Conservation (phyloP, 2,888 invertebrate genomes). For the Lagria hirta region DNA sequence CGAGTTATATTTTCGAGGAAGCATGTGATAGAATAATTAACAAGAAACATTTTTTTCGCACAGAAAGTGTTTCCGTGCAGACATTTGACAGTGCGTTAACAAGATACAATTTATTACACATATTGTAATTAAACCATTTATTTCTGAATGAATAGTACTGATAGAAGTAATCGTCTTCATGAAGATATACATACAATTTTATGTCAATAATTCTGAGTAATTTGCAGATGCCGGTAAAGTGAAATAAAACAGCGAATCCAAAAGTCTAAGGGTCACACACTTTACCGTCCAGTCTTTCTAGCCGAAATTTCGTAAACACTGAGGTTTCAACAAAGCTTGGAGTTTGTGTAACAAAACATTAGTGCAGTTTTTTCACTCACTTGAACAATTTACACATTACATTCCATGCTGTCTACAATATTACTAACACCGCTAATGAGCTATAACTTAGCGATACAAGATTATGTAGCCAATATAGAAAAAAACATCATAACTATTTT, state of each 20-base stretch:
- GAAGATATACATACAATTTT: conserved; percentile 27
- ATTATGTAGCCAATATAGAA: conserved; percentile 13
- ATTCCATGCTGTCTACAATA: conserved; percentile 36
- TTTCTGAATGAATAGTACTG: conserved; percentile 41
- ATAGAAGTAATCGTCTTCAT: conserved; percentile 31
- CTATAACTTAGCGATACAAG: conserved; percentile 34
- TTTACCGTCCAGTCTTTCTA: conserved; percentile 32
- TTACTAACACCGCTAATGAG: conserved; percentile 40
- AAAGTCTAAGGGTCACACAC: conserved; percentile 30
- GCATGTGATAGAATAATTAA: no score
- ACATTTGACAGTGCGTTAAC: no score
- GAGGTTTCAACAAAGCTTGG: conserved; percentile 25
- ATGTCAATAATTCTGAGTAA: conserved; percentile 23
- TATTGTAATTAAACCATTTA: conserved; percentile 48
- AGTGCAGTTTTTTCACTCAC: conserved; percentile 29
- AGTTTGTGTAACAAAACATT: conserved; percentile 26
- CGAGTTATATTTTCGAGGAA: no score
- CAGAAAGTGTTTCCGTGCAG: no score
- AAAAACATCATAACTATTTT: conserved; percentile 7
- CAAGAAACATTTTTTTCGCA: no score
- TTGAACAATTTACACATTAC: conserved; percentile 27
- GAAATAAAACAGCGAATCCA: conserved; percentile 19
- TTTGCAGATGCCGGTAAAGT: conserved; percentile 23
- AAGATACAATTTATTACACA: no score
- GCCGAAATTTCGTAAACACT: conserved; percentile 29